Conservation (phyloP, 2,797 vertebrate species). For the Hephaestus fuliginosus region DNA sequence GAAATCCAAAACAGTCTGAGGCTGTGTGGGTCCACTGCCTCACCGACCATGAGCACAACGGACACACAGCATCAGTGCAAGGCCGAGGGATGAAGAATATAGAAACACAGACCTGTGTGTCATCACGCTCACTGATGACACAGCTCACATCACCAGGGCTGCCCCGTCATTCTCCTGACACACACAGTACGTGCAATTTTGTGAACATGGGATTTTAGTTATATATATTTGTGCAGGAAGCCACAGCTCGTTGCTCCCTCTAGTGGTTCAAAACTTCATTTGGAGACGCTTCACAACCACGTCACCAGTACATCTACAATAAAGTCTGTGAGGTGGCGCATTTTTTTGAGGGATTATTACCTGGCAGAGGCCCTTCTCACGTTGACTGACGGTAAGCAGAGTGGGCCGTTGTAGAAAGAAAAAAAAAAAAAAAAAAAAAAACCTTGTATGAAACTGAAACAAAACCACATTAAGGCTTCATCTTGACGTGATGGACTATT, state of each 20-base stretch:
- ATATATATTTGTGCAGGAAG: conserved; percentile 18
- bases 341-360: conserved; percentile 28
- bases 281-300: background rate
- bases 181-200: background rate
- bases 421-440: background rate
- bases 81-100: background rate
- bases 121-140: too few relatives aligned
- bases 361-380: conserved; percentile 38
- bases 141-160: background rate
- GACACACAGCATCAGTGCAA: conserved; percentile 6
- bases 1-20: conserved; percentile 24
- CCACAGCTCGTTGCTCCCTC: conserved; percentile 45
- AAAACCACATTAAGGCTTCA: conserved; percentile 43
- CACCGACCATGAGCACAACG: background rate
- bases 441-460: conserved; percentile 33
- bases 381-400: conserved; percentile 59
- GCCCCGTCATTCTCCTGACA: background rate
- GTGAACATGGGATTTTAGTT: conserved; percentile 12
- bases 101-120: background rate
- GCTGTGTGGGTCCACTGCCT: conserved; percentile 8
- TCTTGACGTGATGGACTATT: conserved; percentile 24
- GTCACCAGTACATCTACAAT: background rate
- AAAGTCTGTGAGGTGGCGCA: background rate
- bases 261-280: conserved; percentile 50
- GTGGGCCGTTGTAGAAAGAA: background rate